Evolutionary conservation across 2,888 invertebrate genomes (phyloP).

Genomic region (Polyommatus icarus): DNA sequence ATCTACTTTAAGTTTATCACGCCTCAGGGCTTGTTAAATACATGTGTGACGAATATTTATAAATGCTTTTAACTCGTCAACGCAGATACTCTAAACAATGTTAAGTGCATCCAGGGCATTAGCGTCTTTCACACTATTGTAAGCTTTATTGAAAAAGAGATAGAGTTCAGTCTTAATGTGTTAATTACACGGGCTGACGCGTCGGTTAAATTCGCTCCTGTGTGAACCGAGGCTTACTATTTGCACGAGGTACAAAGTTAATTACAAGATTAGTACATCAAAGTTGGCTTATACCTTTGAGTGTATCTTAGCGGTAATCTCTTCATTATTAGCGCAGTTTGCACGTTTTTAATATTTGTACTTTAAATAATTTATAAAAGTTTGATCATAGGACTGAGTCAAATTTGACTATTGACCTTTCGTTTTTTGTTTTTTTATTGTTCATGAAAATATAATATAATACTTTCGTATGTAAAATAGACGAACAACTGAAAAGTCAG

Average conservation of each 20-base stretch:
- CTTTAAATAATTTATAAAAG: no score
- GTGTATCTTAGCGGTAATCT: background rate
- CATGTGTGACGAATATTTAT: no score
- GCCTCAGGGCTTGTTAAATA: no score
- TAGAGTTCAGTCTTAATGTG: background rate
- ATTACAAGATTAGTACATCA: conserved; percentile 15
- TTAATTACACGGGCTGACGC: conserved; percentile 3
- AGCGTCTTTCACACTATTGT: background rate
- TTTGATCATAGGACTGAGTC: no score
- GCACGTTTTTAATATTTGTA: background rate
- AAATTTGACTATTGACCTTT: no score
- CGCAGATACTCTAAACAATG: background rate
- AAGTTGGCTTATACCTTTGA: background rate
- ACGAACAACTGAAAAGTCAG: no score
- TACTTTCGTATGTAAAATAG: no score
- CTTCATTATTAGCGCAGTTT: background rate
- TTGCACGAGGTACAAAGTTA: conserved; percentile 7
- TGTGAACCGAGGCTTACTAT: background rate
- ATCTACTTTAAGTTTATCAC: no score
- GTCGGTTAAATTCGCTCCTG: background rate
- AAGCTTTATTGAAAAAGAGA: background rate
- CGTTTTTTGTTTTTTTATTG: no score
- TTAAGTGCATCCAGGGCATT: background rate
- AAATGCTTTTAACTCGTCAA: background rate
- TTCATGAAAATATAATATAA: no score